Base-by-base conservation (phyloP, 1,140 invertebrate genomes). In the Delia radicum region DNA sequence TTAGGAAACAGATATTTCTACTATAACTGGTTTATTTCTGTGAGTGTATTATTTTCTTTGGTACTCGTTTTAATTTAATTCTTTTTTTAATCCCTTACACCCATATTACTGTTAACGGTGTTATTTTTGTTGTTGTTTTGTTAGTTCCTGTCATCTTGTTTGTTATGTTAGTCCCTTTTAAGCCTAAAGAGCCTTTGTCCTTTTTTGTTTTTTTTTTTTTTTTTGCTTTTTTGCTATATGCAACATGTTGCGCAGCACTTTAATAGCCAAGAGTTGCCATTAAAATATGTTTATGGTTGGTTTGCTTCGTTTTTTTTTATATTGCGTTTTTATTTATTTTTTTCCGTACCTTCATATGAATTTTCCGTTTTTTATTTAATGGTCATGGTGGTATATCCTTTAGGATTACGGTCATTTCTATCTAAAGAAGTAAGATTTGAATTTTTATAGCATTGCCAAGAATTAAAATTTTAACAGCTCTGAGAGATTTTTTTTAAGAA, bases 211-310 rank as follows among this genome's bases (percentile, higher is more conserved):
- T 37, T 33, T n/a, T 69, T 21, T 31, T 69, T 69, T 33, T 55
- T n/a, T 18, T 7, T 10, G 29, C 65, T 31, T 12, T 29, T 29
- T 65, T 65, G 29, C n/a, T 26, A 37, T 33, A 6, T 69, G 65
- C 65, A 69, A 69, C 65, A 69, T 69, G 65, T 69, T 69, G 65
- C 65, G 65, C 65, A 33, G 65, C 21, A 37, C 24, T 69, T 69
- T 69, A 69, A 69, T 69, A 29, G 29, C 65, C 65, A 69, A 69
- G 65, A 33, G 65, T 69, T 69, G 65, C n/a, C 31, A 69, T 69
- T 69, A 33, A 69, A 69, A 37, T 69, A 37, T 69, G 28, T 69
- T 69, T 69, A 37, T 15, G 5, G n/a, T 18, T 33, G n/a, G 7
- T 55, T 55, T 24, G 10, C 24, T 21, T 21, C n/a, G 24, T 55